Base-by-base conservation (phyloP, 2,797 vertebrate species). In the Adrianichthys oophorus region DNA sequence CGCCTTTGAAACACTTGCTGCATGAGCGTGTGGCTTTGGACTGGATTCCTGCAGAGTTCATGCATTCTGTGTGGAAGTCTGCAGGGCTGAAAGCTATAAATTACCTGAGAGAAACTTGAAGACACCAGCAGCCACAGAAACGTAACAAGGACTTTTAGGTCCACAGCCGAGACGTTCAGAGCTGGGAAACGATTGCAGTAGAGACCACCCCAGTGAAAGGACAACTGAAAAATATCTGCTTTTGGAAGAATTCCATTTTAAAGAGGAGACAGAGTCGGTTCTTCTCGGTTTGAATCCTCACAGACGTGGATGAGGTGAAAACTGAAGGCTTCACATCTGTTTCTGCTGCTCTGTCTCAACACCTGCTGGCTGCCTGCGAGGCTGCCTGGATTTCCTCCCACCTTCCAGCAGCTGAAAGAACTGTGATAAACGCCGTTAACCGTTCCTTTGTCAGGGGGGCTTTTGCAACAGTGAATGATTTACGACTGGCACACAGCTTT, bases 21-120 rank as follows among this genome's bases (percentile, higher is more conserved):
- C 23, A 16, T 37, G 21, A 19, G 32, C 26, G 41, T 53, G 59
- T 47, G 19, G 45, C 45, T 21, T 52, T 45, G 55, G 14, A 56
- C 18, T 72, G 55, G 63, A 78, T 77, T 87, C 81, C 86, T 76
- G 61, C n/a, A 56, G 70, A 86, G 85, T 80, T 85, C 68, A 78
- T 7, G 47, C 52, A 72, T 23, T 2, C 52, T 56, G 76, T 43
- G 50, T 50, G 45, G 46, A 45, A 70, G 45, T 64, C 62, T 48
- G 53, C 16, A 54, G 53, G 56, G 61, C 63, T 50, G 56, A 83
- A 80, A 72, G 46, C 56, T 69, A 53, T 86, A 81, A 81, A 80
- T 82, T 74, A 83, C 68, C 72, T 61, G 60, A 61, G 62, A 70
- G 52, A 5, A 24, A 67, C 52, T 41, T 18, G 43, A 74, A 72